These are phyloP conservation scores for Otus scops DNA, from an alignment of 2,797 vertebrate genomes.

Conservation along the genomic window DNA sequence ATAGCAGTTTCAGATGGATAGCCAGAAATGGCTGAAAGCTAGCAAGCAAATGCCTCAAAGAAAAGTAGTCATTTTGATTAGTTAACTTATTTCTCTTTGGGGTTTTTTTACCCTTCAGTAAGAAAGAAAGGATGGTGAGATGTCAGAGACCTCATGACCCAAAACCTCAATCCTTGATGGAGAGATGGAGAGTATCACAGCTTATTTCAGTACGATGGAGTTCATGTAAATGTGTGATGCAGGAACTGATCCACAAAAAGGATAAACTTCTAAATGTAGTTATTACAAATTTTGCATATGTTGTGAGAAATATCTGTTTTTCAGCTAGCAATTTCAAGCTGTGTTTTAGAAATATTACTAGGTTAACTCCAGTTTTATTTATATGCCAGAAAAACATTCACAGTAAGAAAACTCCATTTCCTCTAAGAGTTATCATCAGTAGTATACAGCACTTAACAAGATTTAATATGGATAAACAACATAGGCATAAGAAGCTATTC, in stretches of 20 bases:
- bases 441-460: neutral
- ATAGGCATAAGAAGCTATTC: neutral
- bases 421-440: neutral
- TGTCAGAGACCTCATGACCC: neutral
- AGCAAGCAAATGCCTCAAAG: neutral
- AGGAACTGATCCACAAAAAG: neutral
- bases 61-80: neutral
- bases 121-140: neutral
- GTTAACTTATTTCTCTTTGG: neutral
- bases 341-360: neutral
- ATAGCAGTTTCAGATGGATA: neutral
- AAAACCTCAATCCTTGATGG: neutral
- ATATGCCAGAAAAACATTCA: neutral
- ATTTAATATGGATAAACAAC: slow-evolving; percentile 29
- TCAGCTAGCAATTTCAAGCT: neutral
- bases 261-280: neutral
- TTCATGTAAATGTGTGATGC: neutral
- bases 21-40: neutral
- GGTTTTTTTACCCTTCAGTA: neutral
- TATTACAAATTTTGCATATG: neutral
- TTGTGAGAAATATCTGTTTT: neutral
- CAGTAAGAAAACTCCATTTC: neutral
- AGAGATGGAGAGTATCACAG: neutral
- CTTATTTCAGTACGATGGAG: neutral
- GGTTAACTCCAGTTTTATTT: neutral